Percentiles rank a stretch among this genome's conserved stretches.
These are phyloP conservation scores for Epistrophe grossulariae DNA, from an alignment of 2,888 invertebrate species.

Conservation along the genomic window DNA sequence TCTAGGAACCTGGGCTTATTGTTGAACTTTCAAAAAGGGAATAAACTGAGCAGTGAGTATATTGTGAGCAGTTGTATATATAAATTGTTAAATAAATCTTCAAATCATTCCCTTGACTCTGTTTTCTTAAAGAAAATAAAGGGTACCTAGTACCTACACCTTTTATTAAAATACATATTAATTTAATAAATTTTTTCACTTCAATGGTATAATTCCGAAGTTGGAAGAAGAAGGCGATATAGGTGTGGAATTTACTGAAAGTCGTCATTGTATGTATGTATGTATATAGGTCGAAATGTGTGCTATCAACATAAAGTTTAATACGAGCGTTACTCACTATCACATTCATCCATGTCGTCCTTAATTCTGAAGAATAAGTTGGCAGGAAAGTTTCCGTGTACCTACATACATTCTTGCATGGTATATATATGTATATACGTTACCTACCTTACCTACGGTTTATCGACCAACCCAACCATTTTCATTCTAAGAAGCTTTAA, in stretches of 20 bases:
- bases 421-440: neutral
- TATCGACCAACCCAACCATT: neutral
- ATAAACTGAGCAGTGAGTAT: constrained; percentile 12
- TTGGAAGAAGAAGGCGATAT: neutral
- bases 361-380: constrained; percentile 57
- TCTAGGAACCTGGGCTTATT: neutral
- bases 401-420: constrained; percentile 24
- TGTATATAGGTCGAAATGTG: neutral
- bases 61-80: neutral
- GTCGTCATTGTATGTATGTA: neutral
- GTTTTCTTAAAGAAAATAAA: constrained; percentile 12
- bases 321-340: neutral
- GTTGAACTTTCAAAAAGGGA: constrained; percentile 12
- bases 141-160: neutral
- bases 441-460: neutral
- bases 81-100: neutral
- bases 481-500: neutral
- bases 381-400: constrained; percentile 48
- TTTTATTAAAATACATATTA: constrained; percentile 16
- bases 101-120: neutral
- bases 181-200: constrained; percentile 12
- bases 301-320: constrained; percentile 8
- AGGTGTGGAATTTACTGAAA: neutral
- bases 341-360: constrained; percentile 41
- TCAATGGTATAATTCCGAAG: neutral